Evolutionary conservation across 2,888 invertebrate species (phyloP), one percentile per base, ranked within the genome.

Genomic region (Drosophila parthenogenetica): DNA sequence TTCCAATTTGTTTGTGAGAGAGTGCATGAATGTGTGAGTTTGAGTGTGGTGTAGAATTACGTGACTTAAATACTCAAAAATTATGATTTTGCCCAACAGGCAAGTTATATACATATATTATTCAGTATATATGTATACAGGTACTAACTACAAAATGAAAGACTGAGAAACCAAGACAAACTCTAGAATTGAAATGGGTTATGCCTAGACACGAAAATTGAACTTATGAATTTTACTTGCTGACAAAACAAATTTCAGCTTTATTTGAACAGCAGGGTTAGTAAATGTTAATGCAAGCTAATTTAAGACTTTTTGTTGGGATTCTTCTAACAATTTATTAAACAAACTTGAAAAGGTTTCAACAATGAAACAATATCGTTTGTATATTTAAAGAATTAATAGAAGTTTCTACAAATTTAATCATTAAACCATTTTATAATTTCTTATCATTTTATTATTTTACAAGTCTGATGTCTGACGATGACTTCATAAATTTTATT

Each of bases 11-110:
- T 32, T 29, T 48, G 16, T 48, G 11, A 1, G 46, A 1, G 16
- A 2, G 16, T 29, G 11, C 16, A 11, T 10, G 61, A 40, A 42
- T 72, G 49, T 65, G 58, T 65, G 25, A 4, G 25, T 48, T n/a
- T 14, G 14, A 10, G 55, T 62, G 68, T 39, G 64, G 67, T 60
- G 46, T 71, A 37, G 69, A 46, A 71, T 79, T 83, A 83, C 83
- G 83, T 83, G 83, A 83, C 83, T 83, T 83, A 87, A 87, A 87
- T 83, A 65, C 81, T 77, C 72, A 83, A 83, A 83, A 83, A 81
- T 87, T 81, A 84, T 81, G 81, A 81, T 77, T 86, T 81, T 50
- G 87, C 83, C 60, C 74, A 55, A 70, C 79, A 71, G 78, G 63
- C 79, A 66, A 60, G 43, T 57, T 46, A 58, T 60, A 57, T 68